These are phyloP conservation scores for Perodicticus potto DNA, from an alignment of 2,797 vertebrate species.

Conservation along the genomic window DNA sequence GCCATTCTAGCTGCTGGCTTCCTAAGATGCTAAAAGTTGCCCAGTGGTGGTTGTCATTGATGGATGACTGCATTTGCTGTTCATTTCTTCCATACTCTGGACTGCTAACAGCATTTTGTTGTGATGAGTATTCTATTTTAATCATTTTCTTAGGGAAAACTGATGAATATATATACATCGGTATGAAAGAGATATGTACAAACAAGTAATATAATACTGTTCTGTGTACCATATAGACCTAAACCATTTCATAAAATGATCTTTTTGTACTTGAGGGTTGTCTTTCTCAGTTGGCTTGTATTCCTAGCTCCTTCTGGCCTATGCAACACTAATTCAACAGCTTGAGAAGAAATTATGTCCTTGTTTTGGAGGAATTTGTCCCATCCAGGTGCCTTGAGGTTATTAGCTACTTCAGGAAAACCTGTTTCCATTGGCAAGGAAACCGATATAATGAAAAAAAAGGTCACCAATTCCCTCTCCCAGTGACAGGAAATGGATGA, in stretches of 20 bases:
- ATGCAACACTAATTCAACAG: conserved; percentile 2
- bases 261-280: neutral
- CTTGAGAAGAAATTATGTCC: conserved; percentile 36
- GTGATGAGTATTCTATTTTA: neutral
- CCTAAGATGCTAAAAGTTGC: neutral
- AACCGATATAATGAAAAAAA: neutral
- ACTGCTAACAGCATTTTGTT: neutral
- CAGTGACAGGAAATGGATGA: conserved; percentile 64
- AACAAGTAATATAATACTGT: neutral
- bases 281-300: neutral
- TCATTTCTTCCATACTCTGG: neutral
- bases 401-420: conserved; percentile 43
- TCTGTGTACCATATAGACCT: neutral
- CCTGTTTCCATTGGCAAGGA: conserved; percentile 62
- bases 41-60: conserved; percentile 9
- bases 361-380: conserved; percentile 40
- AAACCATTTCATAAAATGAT: neutral
- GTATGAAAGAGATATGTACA: neutral
- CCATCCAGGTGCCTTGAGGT: neutral
- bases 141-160: conserved; percentile 39
- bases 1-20: conserved; percentile 49
- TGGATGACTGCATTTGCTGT: conserved; percentile 1
- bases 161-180: neutral
- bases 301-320: neutral
- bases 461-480: neutral